Evolutionary conservation across 2,888 invertebrate species (phyloP).

Genomic region (Drosophila mimetica): DNA sequence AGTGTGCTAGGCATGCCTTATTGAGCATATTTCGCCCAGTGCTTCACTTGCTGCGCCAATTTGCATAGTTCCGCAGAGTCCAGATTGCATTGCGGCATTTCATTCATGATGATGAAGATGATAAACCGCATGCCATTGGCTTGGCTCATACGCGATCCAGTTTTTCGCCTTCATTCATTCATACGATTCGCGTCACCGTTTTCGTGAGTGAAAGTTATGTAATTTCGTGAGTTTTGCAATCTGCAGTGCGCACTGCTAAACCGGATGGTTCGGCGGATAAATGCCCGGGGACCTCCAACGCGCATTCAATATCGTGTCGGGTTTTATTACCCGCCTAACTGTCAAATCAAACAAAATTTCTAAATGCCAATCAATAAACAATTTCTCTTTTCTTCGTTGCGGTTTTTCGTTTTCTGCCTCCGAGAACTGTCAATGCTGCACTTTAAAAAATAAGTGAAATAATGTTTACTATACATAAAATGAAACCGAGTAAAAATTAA

Average conservation of each 20-base stretch:
- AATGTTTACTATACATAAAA: no score
- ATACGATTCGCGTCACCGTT: conserved; percentile 42
- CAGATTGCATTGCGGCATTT: conserved; percentile 16
- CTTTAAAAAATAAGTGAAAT: neutral
- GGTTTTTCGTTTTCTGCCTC: conserved; percentile 23
- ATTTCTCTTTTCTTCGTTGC: conserved; percentile 71
- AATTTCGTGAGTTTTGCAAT: conserved; percentile 72
- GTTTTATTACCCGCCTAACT: conserved; percentile 47
- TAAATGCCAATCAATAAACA: conserved; percentile 79
- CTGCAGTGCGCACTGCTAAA: conserved; percentile 44
- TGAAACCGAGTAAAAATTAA: no score
- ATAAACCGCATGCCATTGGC: conserved; percentile 47
- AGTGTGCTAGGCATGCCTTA: conserved; percentile 69
- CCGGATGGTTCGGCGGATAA: conserved; percentile 68
- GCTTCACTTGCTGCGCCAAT: conserved; percentile 71
- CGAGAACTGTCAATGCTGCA: conserved; percentile 59
- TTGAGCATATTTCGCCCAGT: conserved; percentile 40
- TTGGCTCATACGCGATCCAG: conserved; percentile 57
- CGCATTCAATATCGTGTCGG: conserved; percentile 47
- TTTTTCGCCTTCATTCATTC: conserved; percentile 66
- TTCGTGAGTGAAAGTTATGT: conserved; percentile 79
- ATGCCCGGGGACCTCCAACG: conserved; percentile 23
- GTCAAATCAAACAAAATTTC: conserved; percentile 72
- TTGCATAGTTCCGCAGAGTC: conserved; percentile 59
- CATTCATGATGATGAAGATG: conserved; percentile 54